phyloP scores from a whole-genome alignment of 2,113 vertebrate species.

The Eleginops maclovinus region DNA sequence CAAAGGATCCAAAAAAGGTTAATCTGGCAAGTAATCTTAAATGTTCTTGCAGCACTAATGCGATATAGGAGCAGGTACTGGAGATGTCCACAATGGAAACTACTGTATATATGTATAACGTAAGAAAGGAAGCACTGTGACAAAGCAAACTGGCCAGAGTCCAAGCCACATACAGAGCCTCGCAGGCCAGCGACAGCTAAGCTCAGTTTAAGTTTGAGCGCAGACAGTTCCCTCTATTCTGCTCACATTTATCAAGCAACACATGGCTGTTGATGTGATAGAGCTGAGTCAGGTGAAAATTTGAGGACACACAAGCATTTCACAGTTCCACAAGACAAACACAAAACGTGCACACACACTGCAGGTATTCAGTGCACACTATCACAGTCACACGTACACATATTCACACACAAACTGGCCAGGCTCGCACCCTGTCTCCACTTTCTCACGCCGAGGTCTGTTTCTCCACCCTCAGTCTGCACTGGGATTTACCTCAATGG shows the following conservation, averaged over 20 bases:
- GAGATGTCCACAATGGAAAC: slow-evolving; percentile 23
- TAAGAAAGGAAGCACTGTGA: slow-evolving; percentile 59
- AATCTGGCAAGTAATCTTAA: slow-evolving; percentile 12
- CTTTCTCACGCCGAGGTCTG: slow-evolving; percentile 42
- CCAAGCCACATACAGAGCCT: slow-evolving; percentile 38
- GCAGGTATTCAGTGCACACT: background rate
- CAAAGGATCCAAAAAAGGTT: slow-evolving; percentile 2
- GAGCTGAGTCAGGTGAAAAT: slow-evolving; percentile 32
- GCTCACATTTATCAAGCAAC: slow-evolving; percentile 42
- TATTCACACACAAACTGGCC: background rate
- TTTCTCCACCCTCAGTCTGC: slow-evolving; percentile 42
- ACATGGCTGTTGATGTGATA: slow-evolving; percentile 45
- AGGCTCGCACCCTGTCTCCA: slow-evolving; percentile 25
- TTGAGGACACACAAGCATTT: slow-evolving; percentile 27
- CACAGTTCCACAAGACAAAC: slow-evolving; percentile 22
- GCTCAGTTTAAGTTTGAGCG: slow-evolving; percentile 30
- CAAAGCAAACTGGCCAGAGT: slow-evolving; percentile 34
- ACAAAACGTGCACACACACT: slow-evolving; percentile 13
- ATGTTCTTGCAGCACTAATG: slow-evolving; percentile 10
- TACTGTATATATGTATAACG: slow-evolving; percentile 46
- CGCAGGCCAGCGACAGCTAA: slow-evolving; percentile 38
- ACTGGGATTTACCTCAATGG: background rate
- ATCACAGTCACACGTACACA: background rate
- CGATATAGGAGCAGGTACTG: background rate
- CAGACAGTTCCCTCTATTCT: slow-evolving; percentile 37